phyloP scores from a whole-genome alignment of 1,140 invertebrate species.

The Ctenoplectra terminalis region DNA sequence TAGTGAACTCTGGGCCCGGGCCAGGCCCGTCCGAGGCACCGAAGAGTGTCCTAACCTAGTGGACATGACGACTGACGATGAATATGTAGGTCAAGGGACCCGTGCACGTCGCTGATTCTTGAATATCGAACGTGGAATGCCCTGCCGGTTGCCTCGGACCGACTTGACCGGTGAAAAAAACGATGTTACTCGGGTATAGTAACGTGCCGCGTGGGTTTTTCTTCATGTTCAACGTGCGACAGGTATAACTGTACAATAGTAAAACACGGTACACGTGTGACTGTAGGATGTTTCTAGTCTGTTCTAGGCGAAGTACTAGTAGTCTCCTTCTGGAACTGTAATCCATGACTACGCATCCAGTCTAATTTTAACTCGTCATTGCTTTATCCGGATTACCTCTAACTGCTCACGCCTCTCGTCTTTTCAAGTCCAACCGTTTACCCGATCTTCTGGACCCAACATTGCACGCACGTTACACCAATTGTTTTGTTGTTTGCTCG shows the following conservation, averaged over 20 bases:
- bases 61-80: neutral
- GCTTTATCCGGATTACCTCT: neutral
- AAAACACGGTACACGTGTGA: slow-evolving; percentile 28
- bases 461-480: slow-evolving; percentile 49
- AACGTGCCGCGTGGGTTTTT: slow-evolving; percentile 4
- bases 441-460: neutral
- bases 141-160: too few species aligned
- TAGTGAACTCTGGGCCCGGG: neutral
- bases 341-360: too few species aligned
- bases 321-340: neutral
- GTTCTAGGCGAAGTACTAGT: slow-evolving; percentile 34
- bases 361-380: neutral
- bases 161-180: slow-evolving; percentile 5
- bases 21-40: neutral
- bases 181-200: neutral
- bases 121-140: neutral
- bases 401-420: neutral
- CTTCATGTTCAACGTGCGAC: slow-evolving; percentile 4
- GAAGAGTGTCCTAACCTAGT: neutral
- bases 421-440: neutral
- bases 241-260: slow-evolving; percentile 42
- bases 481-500: slow-evolving; percentile 25
- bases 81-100: neutral
- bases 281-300: slow-evolving; percentile 33
- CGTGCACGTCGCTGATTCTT: neutral